Conservation (phyloP, 2,888 invertebrate species). For the Notodonta ziczac region DNA sequence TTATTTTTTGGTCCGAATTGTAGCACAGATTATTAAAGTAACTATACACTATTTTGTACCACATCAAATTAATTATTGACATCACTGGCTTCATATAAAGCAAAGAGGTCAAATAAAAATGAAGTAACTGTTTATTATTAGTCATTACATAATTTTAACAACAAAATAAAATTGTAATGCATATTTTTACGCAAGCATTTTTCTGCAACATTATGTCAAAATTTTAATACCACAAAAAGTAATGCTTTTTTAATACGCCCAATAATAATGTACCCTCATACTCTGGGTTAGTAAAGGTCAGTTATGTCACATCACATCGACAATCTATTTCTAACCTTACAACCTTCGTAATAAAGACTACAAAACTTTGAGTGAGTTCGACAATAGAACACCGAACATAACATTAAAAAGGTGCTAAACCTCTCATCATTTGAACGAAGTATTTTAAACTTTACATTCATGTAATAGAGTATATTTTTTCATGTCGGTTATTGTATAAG, state of each 20-base stretch:
- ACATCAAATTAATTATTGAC: background rate
- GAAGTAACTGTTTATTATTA: background rate
- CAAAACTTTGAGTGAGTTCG: background rate
- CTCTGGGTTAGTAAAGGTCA: constrained; percentile 24
- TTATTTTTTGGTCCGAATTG: background rate
- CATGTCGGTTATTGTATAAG: background rate
- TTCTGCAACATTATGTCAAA: constrained; percentile 9
- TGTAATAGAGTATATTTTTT: background rate
- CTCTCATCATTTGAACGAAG: background rate
- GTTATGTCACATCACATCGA: constrained; percentile 23
- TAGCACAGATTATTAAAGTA: background rate
- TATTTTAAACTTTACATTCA: background rate
- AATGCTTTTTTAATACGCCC: constrained; percentile 28
- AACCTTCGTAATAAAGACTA: background rate
- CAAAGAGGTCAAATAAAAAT: background rate
- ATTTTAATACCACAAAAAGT: constrained; percentile 17
- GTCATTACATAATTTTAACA: background rate
- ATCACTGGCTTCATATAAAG: background rate
- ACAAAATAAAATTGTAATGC: background rate
- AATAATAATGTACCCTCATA: constrained; percentile 21
- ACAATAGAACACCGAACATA: background rate
- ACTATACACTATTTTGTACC: background rate
- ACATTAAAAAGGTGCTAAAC: background rate
- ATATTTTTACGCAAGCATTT: background rate
- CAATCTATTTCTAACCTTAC: constrained; percentile 4